A percentile compares a stretch with the other conserved stretches of the same genome.
These are phyloP conservation scores for Chromis chromis DNA, from an alignment of 2,797 vertebrate genomes.

Conservation along the genomic window DNA sequence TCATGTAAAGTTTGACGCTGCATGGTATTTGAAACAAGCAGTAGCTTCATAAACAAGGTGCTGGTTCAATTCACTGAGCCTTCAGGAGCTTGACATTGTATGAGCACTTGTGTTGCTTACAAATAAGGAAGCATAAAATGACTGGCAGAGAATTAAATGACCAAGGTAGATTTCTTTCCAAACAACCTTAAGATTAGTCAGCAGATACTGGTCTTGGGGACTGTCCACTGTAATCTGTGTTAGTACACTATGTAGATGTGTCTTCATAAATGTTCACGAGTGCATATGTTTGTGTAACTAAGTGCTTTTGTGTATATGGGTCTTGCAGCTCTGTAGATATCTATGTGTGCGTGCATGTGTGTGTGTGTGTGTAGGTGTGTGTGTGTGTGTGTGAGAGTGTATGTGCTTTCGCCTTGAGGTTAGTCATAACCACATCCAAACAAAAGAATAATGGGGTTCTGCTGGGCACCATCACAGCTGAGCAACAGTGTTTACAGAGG, in stretches of 20 bases:
- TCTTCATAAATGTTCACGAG: background rate
- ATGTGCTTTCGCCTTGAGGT: conserved; percentile 16
- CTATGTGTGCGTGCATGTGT: background rate
- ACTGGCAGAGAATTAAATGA: background rate
- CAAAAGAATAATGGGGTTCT: conserved; percentile 56
- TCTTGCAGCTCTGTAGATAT: background rate
- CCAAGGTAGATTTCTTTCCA: background rate
- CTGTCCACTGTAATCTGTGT: background rate
- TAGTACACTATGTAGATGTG: background rate
- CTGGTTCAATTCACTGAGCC: background rate
- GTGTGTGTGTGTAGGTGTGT: background rate
- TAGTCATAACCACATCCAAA: conserved; percentile 39
- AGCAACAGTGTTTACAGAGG: conserved; percentile 47
- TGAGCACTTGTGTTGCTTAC: background rate
- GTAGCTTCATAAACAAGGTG: background rate
- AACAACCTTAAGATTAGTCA: conserved; percentile 20
- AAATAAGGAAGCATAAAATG: conserved; percentile 3
- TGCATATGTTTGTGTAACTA: background rate
- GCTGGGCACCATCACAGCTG: conserved; percentile 42
- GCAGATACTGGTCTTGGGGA: conserved; percentile 11
- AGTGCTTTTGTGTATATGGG: background rate
- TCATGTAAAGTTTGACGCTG: too few relatives aligned
- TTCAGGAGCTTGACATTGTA: background rate
- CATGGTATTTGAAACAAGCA: background rate
- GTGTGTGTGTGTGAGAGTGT: background rate